phyloP scores from a whole-genome alignment of 2,888 invertebrate genomes.

The Coecobrya sp. region DNA sequence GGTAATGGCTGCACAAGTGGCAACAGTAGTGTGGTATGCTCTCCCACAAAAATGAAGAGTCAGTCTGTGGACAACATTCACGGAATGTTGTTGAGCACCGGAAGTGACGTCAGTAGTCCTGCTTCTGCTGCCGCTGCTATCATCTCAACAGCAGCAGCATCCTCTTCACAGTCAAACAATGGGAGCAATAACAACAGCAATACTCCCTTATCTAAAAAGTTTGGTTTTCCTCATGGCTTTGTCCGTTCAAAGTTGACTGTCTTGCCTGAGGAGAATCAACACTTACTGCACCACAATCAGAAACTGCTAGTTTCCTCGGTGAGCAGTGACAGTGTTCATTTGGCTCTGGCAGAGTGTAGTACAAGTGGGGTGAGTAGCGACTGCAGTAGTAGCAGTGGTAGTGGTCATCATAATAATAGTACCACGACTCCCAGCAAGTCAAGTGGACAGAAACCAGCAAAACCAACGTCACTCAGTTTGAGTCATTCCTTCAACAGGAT shows the following conservation, averaged over 20 bases:
- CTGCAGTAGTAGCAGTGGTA: slow-evolving; percentile 62
- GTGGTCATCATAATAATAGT: slow-evolving; percentile 16
- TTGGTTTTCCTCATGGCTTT: slow-evolving; percentile 92
- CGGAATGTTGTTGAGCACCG: slow-evolving; percentile 80
- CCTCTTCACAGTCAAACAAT: slow-evolving; percentile 19
- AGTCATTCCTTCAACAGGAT: slow-evolving; percentile 72
- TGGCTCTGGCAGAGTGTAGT: slow-evolving; percentile 74
- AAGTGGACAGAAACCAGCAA: neutral
- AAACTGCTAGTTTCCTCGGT: slow-evolving; percentile 83
- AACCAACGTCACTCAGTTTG: slow-evolving; percentile 55
- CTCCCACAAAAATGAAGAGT: slow-evolving; percentile 89
- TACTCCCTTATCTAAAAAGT: slow-evolving; percentile 87
- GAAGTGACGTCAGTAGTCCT: slow-evolving; percentile 80
- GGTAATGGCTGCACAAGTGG: slow-evolving; percentile 64
- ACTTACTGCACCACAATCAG: slow-evolving; percentile 62
- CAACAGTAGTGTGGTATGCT: slow-evolving; percentile 71
- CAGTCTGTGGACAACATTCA: slow-evolving; percentile 92
- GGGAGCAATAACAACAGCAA: slow-evolving; percentile 71
- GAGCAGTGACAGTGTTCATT: slow-evolving; percentile 84
- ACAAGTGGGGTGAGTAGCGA: slow-evolving; percentile 70
- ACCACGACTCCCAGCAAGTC: neutral
- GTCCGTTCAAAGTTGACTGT: slow-evolving; percentile 93
- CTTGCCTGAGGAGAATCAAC: slow-evolving; percentile 91
- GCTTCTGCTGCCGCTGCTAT: neutral
- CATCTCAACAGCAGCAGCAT: slow-evolving; percentile 15